These are phyloP conservation scores for Cyphomyrus plagiostoma DNA, from an alignment of 2,113 vertebrate genomes.

Conservation along the genomic window DNA sequence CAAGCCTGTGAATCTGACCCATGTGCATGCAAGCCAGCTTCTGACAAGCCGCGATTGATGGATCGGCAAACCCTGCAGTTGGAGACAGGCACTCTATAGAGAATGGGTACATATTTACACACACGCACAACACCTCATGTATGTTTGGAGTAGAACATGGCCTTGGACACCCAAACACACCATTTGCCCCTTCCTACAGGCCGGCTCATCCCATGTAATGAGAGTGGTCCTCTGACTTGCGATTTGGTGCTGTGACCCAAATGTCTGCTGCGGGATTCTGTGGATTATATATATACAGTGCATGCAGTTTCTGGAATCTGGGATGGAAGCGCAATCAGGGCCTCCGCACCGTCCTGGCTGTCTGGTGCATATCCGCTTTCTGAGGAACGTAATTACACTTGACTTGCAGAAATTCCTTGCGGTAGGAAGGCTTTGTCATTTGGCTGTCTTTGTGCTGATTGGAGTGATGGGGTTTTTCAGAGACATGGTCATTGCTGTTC, in stretches of 20 bases:
- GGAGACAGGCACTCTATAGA: not conserved
- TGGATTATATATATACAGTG: not conserved
- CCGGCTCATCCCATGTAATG: not conserved
- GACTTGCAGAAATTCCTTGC: not conserved
- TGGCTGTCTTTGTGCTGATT: not conserved
- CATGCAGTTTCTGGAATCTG: not conserved
- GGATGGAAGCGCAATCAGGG: not conserved
- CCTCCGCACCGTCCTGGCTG: not conserved
- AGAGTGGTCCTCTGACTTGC: not conserved
- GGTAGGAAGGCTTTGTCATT: not conserved
- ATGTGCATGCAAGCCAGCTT: not conserved
- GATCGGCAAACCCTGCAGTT: not conserved
- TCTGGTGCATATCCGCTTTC: not conserved
- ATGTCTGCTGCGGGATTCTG: not conserved
- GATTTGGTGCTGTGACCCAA: not conserved
- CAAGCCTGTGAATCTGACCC: not conserved
- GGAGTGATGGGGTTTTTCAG: not conserved
- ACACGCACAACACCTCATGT: not conserved
- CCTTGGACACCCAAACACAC: not conserved
- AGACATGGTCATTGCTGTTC: not conserved
- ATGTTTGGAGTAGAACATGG: not conserved
- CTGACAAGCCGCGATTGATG: not conserved
- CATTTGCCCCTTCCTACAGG: not conserved
- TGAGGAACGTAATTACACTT: not conserved
- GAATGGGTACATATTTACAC: not conserved